A percentile compares a stretch with the other conserved stretches of the same genome.
Conservation (phyloP, 2,113 vertebrate species). For the Chiloscyllium plagiosum region DNA sequence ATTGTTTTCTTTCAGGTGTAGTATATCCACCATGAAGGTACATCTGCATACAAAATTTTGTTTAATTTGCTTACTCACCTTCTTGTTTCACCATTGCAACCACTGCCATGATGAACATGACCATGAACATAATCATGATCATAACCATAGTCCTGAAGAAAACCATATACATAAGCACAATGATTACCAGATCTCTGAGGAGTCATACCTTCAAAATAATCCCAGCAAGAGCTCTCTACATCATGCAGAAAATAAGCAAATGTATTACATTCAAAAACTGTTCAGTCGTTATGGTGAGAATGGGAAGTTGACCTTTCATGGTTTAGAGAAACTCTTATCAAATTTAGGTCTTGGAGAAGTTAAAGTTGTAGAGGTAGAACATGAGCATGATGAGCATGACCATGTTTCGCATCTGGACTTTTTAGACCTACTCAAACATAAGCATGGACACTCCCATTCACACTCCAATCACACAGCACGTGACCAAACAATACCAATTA, state of each 20-base stretch:
- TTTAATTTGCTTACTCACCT: constrained; percentile 91
- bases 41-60: constrained; percentile 90
- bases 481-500: constrained; percentile 4
- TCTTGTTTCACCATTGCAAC: constrained; percentile 83
- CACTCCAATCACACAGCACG: constrained; percentile 42
- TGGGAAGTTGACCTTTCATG: constrained; percentile 78
- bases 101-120: constrained; percentile 74
- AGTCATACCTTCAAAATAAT: constrained; percentile 57
- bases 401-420: constrained; percentile 85
- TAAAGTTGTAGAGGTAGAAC: constrained; percentile 74
- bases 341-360: constrained; percentile 88
- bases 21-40: constrained; percentile 70
- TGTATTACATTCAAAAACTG: constrained; percentile 84
- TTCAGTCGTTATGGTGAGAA: constrained; percentile 81
- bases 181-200: constrained; percentile 73
- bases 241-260: constrained; percentile 73
- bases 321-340: constrained; percentile 80
- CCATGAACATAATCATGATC: constrained; percentile 44
- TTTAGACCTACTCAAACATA: constrained; percentile 76
- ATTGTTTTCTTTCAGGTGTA: constrained; percentile 21
- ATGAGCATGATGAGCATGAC: constrained; percentile 86
- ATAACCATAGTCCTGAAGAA: constrained; percentile 44
- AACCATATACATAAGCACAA: constrained; percentile 54
- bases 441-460: constrained; percentile 65
- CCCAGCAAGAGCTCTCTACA: constrained; percentile 44